These are phyloP conservation scores for Ptychadena robeensis DNA, from an alignment of 2,797 vertebrate genomes.

Conservation along the genomic window DNA sequence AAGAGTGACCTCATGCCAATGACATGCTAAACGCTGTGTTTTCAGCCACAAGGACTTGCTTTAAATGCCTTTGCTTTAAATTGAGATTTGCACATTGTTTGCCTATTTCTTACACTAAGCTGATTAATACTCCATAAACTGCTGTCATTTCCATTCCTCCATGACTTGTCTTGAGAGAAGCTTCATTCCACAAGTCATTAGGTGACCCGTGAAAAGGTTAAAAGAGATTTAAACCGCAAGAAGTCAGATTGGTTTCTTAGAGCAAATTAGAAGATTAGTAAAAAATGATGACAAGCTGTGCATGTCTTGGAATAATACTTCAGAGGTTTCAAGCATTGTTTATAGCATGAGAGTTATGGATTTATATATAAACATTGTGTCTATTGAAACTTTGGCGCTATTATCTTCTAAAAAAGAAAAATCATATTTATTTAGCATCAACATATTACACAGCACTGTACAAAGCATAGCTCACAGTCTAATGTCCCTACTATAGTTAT, in stretches of 20 bases:
- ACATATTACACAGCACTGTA: too few relatives aligned
- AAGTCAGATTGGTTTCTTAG: slow-evolving; percentile 32
- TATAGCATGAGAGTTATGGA: too few relatives aligned
- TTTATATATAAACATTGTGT: too few relatives aligned
- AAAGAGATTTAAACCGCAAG: slow-evolving; percentile 40
- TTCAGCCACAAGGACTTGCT: slow-evolving; percentile 13
- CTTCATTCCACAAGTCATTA: slow-evolving; percentile 30
- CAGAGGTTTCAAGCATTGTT: too few relatives aligned
- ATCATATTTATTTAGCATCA: too few relatives aligned
- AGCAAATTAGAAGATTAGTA: slow-evolving; percentile 39
- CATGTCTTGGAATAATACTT: too few relatives aligned
- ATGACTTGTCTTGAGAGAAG: slow-evolving; percentile 31
- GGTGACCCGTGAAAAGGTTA: slow-evolving; percentile 47
- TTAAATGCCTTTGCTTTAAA: slow-evolving; percentile 30
- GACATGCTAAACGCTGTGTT: slow-evolving; percentile 29
- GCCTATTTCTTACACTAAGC: slow-evolving; percentile 44
- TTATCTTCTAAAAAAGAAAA: too few relatives aligned
- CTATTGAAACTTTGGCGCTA: too few relatives aligned
- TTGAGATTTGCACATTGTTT: slow-evolving; percentile 40
- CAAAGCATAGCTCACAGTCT: too few relatives aligned
- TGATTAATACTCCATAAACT: slow-evolving; percentile 51
- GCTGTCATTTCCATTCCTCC: slow-evolving; percentile 45
- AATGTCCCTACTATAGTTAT: neutral
- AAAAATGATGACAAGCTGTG: neutral
- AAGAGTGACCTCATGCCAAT: slow-evolving; percentile 28